phyloP scores from a whole-genome alignment of 2,888 invertebrate genomes.

The Calameuta idolon region DNA sequence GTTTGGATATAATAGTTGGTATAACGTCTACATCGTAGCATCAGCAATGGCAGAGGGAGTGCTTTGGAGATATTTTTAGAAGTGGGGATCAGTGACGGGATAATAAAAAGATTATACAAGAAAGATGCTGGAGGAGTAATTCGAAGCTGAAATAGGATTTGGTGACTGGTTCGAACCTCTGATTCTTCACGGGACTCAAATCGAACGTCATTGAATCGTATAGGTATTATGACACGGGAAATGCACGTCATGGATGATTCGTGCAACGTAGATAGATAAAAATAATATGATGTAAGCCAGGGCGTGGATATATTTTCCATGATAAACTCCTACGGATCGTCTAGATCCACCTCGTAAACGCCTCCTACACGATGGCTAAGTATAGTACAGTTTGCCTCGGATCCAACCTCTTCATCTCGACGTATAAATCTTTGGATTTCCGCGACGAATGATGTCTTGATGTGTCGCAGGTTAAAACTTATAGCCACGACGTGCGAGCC shows the following conservation, averaged over 20 bases:
- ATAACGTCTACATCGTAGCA: not conserved
- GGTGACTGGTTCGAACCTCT: not conserved
- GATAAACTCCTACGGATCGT: conserved; percentile 46
- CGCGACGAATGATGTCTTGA: conserved; percentile 53
- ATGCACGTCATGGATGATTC: not conserved
- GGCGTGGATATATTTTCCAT: conserved; percentile 8
- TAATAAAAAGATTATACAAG: not conserved
- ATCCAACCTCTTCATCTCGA: conserved; percentile 41
- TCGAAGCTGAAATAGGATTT: not conserved
- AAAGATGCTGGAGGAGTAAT: not conserved
- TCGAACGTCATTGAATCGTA: not conserved
- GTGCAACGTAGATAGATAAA: not conserved
- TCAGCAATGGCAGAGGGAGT: not conserved
- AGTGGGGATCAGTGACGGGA: not conserved
- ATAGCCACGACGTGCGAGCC: conserved; percentile 26
- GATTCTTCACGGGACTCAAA: not conserved
- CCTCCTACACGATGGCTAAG: conserved; percentile 43
- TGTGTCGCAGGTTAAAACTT: conserved; percentile 35
- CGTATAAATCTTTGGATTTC: conserved; percentile 40
- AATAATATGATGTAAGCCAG: conserved; percentile 9
- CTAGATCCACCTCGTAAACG: conserved; percentile 51
- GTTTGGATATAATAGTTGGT: conserved; percentile 16
- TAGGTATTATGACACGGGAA: not conserved
- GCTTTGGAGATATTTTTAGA: not conserved
- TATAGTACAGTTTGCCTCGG: conserved; percentile 25